Percentiles rank a stretch among this genome's conserved stretches.
These are phyloP conservation scores for Lithophane ornitopus DNA, from an alignment of 2,888 invertebrate species.

Conservation along the genomic window DNA sequence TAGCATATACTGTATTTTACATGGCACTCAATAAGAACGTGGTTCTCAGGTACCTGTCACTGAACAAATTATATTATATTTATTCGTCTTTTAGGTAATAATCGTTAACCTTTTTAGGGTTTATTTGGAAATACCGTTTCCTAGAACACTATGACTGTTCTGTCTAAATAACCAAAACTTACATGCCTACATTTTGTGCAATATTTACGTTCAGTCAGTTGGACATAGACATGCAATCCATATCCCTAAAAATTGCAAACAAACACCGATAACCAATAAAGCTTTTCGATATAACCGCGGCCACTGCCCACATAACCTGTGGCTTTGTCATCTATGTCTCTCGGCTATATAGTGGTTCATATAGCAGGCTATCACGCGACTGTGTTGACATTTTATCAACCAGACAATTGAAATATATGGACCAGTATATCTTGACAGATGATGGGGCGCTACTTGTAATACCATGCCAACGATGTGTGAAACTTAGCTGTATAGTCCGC, in stretches of 20 bases:
- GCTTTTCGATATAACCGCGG: slow-evolving; percentile 1
- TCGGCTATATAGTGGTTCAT: not conserved
- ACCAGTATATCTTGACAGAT: slow-evolving; percentile 8
- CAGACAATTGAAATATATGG: slow-evolving; percentile 11
- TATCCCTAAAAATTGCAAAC: slow-evolving; percentile 1
- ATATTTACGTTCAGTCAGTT: no score
- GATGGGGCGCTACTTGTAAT: not conserved
- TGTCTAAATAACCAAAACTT: no score
- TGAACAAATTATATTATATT: not conserved
- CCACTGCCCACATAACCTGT: slow-evolving; percentile 35
- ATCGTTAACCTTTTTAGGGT: accelerated
- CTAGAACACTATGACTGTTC: not conserved
- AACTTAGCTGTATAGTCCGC: not conserved
- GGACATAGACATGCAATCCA: not conserved
- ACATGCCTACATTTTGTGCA: no score
- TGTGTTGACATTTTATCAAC: slow-evolving; percentile 41
- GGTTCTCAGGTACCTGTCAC: not conserved
- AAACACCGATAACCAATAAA: slow-evolving; percentile 17
- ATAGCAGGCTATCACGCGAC: slow-evolving; percentile 29
- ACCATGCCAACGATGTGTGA: not conserved
- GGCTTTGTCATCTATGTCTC: slow-evolving; percentile 19
- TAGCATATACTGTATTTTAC: not conserved
- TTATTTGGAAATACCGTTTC: not conserved
- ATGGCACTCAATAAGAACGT: not conserved
- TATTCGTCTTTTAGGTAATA: not conserved